A percentile compares a stretch with the other conserved stretches of the same genome.
phyloP scores from a whole-genome alignment of 1,140 invertebrate genomes.

The Tribolium madens region DNA sequence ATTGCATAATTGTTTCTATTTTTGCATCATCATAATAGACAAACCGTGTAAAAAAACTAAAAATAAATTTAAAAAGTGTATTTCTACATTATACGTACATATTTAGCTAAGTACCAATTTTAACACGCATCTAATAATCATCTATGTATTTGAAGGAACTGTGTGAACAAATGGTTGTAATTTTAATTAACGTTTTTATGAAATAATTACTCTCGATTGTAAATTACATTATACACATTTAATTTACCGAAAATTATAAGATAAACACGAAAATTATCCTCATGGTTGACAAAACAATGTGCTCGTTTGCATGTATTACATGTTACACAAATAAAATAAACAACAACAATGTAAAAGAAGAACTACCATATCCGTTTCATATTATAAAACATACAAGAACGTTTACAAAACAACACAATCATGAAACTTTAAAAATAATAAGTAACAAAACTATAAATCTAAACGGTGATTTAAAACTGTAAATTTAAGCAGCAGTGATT shows the following conservation, averaged over 20 bases:
- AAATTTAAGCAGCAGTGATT: not conserved
- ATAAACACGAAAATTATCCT: slow-evolving; percentile 13
- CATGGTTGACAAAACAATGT: slow-evolving; percentile 29
- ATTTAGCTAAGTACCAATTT: slow-evolving; percentile 13
- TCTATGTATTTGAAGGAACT: not conserved
- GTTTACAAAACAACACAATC: too few species aligned
- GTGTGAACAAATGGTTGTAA: slow-evolving; percentile 20
- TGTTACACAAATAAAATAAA: slow-evolving; percentile 14
- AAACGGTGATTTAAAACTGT: not conserved
- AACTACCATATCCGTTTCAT: not conserved
- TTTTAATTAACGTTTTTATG: slow-evolving; percentile 31
- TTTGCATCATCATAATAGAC: not conserved
- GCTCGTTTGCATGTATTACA: slow-evolving; percentile 19
- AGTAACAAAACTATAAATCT: too few species aligned
- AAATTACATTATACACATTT: slow-evolving; percentile 10
- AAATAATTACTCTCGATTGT: slow-evolving; percentile 24
- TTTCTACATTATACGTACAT: slow-evolving; percentile 13
- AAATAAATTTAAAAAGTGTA: slow-evolving; percentile 10
- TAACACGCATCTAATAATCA: not conserved
- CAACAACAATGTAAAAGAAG: slow-evolving; percentile 16
- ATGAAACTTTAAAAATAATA: too few species aligned
- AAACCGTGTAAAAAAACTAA: not conserved
- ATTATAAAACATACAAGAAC: not conserved
- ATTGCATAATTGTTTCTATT: not conserved
- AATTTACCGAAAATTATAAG: slow-evolving; percentile 32